Conservation (phyloP, 2,797 vertebrate genomes). For the Anisognathus igniventris region DNA sequence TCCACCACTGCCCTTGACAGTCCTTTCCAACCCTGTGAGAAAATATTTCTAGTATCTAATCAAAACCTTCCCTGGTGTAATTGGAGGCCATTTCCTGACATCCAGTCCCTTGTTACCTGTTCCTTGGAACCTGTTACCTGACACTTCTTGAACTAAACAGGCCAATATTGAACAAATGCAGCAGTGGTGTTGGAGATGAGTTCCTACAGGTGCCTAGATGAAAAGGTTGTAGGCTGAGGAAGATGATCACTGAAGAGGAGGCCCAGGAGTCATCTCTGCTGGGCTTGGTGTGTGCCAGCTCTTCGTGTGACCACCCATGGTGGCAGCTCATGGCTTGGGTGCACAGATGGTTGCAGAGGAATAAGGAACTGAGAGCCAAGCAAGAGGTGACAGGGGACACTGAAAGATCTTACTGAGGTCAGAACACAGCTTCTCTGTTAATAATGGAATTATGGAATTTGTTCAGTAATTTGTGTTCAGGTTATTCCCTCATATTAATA, state of each 20-base stretch:
- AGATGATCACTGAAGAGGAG: fast-evolving
- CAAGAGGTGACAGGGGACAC: fast-evolving
- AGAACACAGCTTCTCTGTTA: not conserved
- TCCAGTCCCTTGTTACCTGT: not conserved
- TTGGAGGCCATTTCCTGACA: not conserved
- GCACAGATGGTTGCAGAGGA: fast-evolving
- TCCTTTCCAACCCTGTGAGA: not conserved
- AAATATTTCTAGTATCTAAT: not conserved
- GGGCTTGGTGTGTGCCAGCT: not conserved
- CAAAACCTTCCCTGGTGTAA: not conserved
- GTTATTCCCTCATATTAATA: not conserved
- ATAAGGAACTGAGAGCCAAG: not conserved
- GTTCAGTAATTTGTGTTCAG: not conserved
- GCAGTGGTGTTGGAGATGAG: not conserved
- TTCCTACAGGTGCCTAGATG: not conserved
- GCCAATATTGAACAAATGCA: not conserved
- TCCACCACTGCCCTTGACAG: not conserved
- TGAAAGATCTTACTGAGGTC: not conserved
- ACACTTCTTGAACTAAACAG: not conserved
- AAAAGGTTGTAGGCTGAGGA: not conserved
- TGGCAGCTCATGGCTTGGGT: not conserved
- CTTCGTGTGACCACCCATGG: fast-evolving
- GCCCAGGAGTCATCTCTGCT: not conserved
- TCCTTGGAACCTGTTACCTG: not conserved
- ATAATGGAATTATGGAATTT: not conserved